Conservation (phyloP, 2,797 vertebrate genomes). For the Hippocampus kuda region DNA sequence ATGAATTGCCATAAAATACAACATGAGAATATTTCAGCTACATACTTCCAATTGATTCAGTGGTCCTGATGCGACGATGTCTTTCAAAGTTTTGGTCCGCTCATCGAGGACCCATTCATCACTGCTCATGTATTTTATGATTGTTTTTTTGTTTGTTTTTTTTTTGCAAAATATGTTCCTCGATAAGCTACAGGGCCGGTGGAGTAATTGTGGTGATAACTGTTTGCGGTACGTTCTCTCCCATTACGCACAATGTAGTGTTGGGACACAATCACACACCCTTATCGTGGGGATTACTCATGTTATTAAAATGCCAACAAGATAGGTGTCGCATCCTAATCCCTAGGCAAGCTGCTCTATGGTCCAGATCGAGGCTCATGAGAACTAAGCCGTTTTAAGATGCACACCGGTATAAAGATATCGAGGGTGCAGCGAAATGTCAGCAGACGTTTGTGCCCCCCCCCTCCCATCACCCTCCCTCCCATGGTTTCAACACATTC, state of each 20-base stretch:
- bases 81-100: no score
- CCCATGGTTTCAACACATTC: not conserved
- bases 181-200: not conserved
- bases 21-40: no score
- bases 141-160: not conserved
- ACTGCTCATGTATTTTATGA: not conserved
- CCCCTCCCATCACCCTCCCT: no score
- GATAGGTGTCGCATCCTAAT: constrained; percentile 56
- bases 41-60: no score
- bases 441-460: not conserved
- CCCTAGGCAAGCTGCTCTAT: constrained; percentile 26
- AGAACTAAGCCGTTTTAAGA: constrained; percentile 13
- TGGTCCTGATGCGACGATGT: no score
- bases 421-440: not conserved
- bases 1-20: no score
- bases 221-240: not conserved
- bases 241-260: not conserved
- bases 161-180: not conserved
- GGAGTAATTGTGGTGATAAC: not conserved
- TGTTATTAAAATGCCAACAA: constrained; percentile 52
- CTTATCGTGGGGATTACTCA: constrained; percentile 23
- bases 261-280: constrained; percentile 7
- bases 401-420: not conserved
- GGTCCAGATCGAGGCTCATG: constrained; percentile 14
- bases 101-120: not conserved